Evolutionary conservation across 2,888 invertebrate genomes (phyloP).

Genomic region (Mesorhabditis spiculigera): DNA sequence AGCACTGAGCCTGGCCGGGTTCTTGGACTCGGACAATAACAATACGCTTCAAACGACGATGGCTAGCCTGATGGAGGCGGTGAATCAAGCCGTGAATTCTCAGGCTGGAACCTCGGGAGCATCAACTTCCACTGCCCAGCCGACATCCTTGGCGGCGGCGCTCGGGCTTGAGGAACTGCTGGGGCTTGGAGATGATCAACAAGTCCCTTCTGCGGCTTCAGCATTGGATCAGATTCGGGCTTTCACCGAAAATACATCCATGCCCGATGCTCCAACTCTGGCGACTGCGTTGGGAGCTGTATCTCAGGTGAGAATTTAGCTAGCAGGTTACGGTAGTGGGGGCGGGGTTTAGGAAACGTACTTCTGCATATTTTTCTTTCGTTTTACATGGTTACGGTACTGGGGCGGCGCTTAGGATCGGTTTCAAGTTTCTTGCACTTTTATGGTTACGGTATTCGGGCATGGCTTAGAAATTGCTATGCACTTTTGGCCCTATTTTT

Average conservation of each 20-base stretch:
- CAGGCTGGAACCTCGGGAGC: neutral
- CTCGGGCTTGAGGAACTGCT: neutral
- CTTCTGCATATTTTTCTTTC: no score
- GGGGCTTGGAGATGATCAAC: neutral
- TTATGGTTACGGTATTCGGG: no score
- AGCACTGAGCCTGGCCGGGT: neutral
- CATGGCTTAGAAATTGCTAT: no score
- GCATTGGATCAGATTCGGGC: constrained; percentile 51
- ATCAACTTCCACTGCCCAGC: neutral
- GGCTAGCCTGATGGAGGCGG: constrained; percentile 1
- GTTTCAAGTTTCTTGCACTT: no score
- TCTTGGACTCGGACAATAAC: neutral
- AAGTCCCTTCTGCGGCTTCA: constrained; percentile 15
- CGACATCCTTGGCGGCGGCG: neutral
- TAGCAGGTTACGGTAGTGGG: constrained; percentile 60
- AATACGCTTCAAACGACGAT: neutral
- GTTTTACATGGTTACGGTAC: no score
- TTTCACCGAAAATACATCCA: constrained; percentile 68
- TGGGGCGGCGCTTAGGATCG: no score
- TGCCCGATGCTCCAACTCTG: constrained; percentile 24
- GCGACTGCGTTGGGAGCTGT: constrained; percentile 28
- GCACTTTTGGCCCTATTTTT: no score
- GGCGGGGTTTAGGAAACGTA: no score
- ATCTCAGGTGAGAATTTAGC: constrained; percentile 21
- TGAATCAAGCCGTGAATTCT: neutral